Base-by-base conservation (phyloP, 2,797 vertebrate genomes). In the Alectoris magna region DNA sequence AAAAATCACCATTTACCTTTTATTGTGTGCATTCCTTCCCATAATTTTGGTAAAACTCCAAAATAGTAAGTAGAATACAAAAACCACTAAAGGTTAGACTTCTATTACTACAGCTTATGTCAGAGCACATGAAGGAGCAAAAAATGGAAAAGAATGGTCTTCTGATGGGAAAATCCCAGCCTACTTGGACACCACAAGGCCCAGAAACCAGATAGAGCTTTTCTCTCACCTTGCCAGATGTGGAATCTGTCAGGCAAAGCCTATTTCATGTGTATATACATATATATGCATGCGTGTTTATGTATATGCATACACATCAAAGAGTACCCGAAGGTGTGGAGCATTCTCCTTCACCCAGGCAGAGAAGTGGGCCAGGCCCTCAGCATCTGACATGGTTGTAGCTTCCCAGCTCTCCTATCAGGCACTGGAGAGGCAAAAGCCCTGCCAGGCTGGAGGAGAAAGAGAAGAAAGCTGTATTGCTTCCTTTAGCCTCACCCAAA, bases 401-500 rank as follows among this genome's bases (percentile, higher is more conserved):
- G 11, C 21, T 74, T 76, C 36, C 24, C 72, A 77, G 38, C 14
- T 90, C 84, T 38, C 41, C 34, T 19, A 11, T 9, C 0, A 75
- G 55, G 23, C 46, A 62, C 31, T 34, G 21, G 53, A 48, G 43
- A 74, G 34, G 48, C 24, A 84, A 60, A 71, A 4, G 5, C 17
- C 36, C 51, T 74, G 74, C 56, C 78, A 87, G 49, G 46, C 4
- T 68, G 51, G 17, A 12, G 18, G n/a, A 73, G 69, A 88, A 84
- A 68, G 56, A 64, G 34, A 39, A 89, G 63, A 67, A 48, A 91
- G 48, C 39, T 1, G 0, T 11, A 72, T 84, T 7, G 1, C 76
- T 86, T 93, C 71, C 36, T 53, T 86, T 5, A 63, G 77, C 88
- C 77, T 84, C 83, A 90, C 64, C 63, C 78, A 88, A 87, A 63